Base-by-base conservation (phyloP, 2,888 invertebrate species). In the Tanypteryx hageni region DNA sequence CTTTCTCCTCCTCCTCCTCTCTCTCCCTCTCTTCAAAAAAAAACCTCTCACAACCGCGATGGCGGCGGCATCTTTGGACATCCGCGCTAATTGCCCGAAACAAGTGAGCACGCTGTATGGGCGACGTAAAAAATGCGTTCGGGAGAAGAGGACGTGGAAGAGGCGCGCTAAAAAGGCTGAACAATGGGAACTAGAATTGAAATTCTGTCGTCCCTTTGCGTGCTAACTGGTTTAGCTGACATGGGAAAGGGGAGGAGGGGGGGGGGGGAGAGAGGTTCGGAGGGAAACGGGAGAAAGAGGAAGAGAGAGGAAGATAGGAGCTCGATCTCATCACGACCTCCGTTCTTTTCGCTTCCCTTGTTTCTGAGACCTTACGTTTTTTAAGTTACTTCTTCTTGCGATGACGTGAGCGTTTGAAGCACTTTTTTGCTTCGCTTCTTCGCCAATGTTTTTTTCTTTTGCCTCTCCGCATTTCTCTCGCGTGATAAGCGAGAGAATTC, bases 71-170 rank as follows among this genome's bases (percentile, higher is more conserved):
- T 76, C 76, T 76, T 76, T 76, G 27, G 76, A 76, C 76, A 76
- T 76, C 76, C 76, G 22, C 76, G 76, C 76, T 76, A 76, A 76
- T 76, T 76, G 76, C 76, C 76, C 76, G 27, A 76, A 76, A 76
- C 76, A 76, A 76, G 76, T 76, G 76, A 76, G 76, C 76, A 76
- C 76, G 76, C 27, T 76, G 76, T 76, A 76, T 76, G 76, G 76
- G 76, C 22, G 27, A 27, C 22, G 76, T 22, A 76, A 76, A n/a
- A 76, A 68, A 68, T 22, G 68, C 68, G 68, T 68, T 7, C 7
- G 68, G 76, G 27, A 14, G 16, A 11, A 27, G 76, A 14, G 76
- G 68, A 68, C n/a, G 68, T 16, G 7, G 64, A 64, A 18, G 64
- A n/a, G 10, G 76, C 8, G 76, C 76, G 76, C 76, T 76, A 76